Evolutionary conservation across 2,113 vertebrate genomes (phyloP).

Genomic region (Embiotoca jacksoni): DNA sequence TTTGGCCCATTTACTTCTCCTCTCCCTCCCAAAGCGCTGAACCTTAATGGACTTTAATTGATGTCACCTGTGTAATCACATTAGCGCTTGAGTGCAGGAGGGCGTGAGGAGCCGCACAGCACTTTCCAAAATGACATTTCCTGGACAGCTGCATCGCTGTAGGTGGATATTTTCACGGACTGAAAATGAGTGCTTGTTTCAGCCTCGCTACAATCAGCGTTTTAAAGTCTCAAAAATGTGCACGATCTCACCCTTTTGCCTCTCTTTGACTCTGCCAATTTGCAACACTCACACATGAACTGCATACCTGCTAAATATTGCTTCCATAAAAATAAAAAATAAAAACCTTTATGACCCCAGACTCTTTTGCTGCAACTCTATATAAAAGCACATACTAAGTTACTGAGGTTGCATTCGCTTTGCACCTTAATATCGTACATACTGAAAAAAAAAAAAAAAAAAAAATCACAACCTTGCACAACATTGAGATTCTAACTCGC

Average conservation of each 20-base stretch:
- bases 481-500: slow-evolving; percentile 15
- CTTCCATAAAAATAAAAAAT: too few relatives aligned
- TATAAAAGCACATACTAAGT: background rate
- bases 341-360: too few relatives aligned
- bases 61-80: slow-evolving; percentile 43
- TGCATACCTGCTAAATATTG: too few relatives aligned
- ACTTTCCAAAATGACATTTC: slow-evolving; percentile 33
- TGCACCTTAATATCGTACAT: background rate
- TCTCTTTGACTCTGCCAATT: too few relatives aligned
- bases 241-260: too few relatives aligned
- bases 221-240: too few relatives aligned
- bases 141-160: background rate
- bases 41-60: slow-evolving; percentile 42
- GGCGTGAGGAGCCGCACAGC: slow-evolving; percentile 8
- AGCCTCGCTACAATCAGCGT: background rate
- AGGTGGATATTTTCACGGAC: background rate
- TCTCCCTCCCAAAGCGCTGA: slow-evolving; percentile 1
- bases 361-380: background rate
- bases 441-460: background rate
- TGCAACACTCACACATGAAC: too few relatives aligned
- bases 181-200: background rate
- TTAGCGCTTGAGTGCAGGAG: slow-evolving; percentile 34
- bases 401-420: background rate
- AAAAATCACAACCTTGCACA: slow-evolving; percentile 18
- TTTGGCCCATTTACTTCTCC: slow-evolving; percentile 14